Base-by-base conservation (phyloP, 2,797 vertebrate genomes). In the Rhynchotus rufescens region DNA sequence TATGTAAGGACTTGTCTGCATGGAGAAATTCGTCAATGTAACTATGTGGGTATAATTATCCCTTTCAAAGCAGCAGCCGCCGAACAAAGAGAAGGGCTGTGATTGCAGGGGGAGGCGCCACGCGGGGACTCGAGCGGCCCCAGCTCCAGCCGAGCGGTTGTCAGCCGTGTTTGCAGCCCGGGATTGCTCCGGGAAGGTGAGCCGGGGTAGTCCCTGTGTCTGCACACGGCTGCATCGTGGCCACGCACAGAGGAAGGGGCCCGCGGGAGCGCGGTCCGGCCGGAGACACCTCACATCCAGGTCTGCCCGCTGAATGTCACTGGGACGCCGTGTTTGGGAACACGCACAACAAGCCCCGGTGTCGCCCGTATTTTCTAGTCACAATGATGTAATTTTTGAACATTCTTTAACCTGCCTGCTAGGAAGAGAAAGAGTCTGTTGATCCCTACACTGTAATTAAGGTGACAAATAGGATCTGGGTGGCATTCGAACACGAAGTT, bases 361-460 rank as follows among this genome's bases (percentile, higher is more conserved):
- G 0, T 80, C 80, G 40, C 66, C 26, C 42, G 49, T 81, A 40
- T 80, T 91, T 86, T 80, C 47, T 72, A 80, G 3, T 82, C 45
- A 36, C 84, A 79, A 52, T 88, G 91, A 71, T 77, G 80, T 21
- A 61, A 26, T 80, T 91, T 89, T 69, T 92, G 91, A 84, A 57
- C 52, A 65, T 81, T 67, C 57, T 82, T 93, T 89, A 89, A 81
- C 67, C 36, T 82, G 34, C 84, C 86, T 82, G 57, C 79, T 82
- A 74, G 67, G 86, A 17, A 77, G 40, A 76, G 64, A 57, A 52
- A n/a, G 17, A 59, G 16, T 57, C 71, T 45, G 22, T 69, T 86
- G 65, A 62, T 72, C 64, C 11, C 81, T 83, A 47, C 32, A 77
- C 47, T 52, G 84, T 61, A 89, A 78, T 79, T 88, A 88, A 79